Percentiles rank a stretch among this genome's conserved stretches.
phyloP scores from a whole-genome alignment of 2,113 vertebrate genomes.

The Struthidea cinerea region DNA sequence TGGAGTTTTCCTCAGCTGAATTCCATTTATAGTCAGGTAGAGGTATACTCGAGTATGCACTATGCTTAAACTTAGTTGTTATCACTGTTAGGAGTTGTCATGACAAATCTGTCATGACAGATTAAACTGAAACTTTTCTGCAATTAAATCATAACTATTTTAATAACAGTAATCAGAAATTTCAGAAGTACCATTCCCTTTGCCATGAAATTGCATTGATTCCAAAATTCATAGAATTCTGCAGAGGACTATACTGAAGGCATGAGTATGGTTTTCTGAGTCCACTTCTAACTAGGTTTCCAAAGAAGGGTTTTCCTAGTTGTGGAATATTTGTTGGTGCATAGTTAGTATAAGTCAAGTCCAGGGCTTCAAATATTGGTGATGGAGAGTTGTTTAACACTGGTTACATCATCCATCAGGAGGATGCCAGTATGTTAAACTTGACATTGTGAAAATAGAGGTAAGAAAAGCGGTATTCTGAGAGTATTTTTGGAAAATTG shows the following conservation, averaged over 20 bases:
- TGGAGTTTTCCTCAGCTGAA: background rate
- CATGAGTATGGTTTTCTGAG: background rate
- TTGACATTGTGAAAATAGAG: background rate
- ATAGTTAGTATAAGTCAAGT: background rate
- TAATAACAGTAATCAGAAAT: background rate
- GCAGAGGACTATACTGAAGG: background rate
- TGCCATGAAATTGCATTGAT: background rate
- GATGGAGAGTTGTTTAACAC: background rate
- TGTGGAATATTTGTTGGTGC: background rate
- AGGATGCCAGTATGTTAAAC: background rate
- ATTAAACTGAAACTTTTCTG: background rate
- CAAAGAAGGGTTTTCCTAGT: background rate
- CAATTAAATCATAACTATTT: background rate
- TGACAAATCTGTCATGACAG: background rate
- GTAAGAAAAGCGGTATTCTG: background rate
- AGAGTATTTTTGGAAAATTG: background rate
- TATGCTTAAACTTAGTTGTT: background rate
- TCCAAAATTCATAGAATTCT: background rate
- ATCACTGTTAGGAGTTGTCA: background rate
- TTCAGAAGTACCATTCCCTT: background rate
- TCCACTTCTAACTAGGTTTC: background rate
- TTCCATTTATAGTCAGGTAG: background rate
- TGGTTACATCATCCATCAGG: background rate
- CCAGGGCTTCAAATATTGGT: background rate
- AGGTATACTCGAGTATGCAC: fast-evolving